These are phyloP conservation scores for Cephalopholis sonnerati DNA, from an alignment of 2,113 vertebrate genomes.

Conservation along the genomic window DNA sequence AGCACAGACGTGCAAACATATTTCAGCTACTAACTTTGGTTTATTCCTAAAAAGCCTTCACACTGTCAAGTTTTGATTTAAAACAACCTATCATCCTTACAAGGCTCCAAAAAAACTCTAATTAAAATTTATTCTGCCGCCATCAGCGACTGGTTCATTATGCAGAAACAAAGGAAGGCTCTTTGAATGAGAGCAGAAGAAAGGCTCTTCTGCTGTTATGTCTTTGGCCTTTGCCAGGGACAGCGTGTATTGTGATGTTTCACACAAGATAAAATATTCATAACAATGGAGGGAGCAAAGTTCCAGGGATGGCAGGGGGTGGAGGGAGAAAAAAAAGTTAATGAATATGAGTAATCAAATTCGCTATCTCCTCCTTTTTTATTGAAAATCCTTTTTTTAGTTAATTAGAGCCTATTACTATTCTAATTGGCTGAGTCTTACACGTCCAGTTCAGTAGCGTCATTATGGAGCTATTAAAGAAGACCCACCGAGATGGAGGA, in stretches of 20 bases:
- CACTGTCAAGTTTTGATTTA: slow-evolving; percentile 62
- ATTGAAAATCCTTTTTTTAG: slow-evolving; percentile 91
- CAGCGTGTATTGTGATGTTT: slow-evolving; percentile 88
- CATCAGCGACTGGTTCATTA: slow-evolving; percentile 75
- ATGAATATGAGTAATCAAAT: slow-evolving; percentile 98
- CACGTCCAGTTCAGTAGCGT: slow-evolving; percentile 79
- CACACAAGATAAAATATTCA: slow-evolving; percentile 93
- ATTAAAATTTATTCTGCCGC: slow-evolving; percentile 74
- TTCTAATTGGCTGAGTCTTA: slow-evolving; percentile 86
- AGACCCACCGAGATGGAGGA: slow-evolving; percentile 80
- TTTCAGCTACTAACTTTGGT: slow-evolving; percentile 50
- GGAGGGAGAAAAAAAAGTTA: slow-evolving; percentile 86
- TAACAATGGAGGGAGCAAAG: slow-evolving; percentile 91
- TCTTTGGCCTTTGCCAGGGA: slow-evolving; percentile 74
- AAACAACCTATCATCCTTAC: slow-evolving; percentile 61
- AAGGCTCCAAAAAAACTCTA: slow-evolving; percentile 44
- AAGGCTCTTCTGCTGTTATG: slow-evolving; percentile 59
- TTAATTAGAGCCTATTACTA: slow-evolving; percentile 98
- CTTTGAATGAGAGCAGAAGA: slow-evolving; percentile 68
- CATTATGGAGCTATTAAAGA: slow-evolving; percentile 86
- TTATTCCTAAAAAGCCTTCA: slow-evolving; percentile 61
- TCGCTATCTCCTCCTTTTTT: slow-evolving; percentile 91
- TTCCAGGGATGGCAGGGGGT: slow-evolving; percentile 82
- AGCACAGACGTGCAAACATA: slow-evolving; percentile 4
- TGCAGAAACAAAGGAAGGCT: slow-evolving; percentile 73